Evolutionary conservation across 92 coral and sea anemone species (phyloP), one percentile per base, ranked within the genome.

Genomic region (Palythoa heliodiscus): DNA sequence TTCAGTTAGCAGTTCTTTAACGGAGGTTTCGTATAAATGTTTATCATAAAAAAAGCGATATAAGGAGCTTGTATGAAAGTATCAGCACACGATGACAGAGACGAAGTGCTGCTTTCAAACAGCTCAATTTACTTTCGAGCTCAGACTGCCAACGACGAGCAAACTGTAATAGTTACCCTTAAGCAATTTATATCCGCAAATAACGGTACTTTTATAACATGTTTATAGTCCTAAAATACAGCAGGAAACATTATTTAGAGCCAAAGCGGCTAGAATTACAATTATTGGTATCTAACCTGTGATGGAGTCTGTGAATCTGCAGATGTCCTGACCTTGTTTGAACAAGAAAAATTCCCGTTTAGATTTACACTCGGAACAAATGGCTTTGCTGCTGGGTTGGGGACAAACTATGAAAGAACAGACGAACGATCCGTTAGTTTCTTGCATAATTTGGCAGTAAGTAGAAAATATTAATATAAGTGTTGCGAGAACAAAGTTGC

Each of bases 351-450:
- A 75, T 84, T 91, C 87, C 93, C 92, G 93, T 94, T 94, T 90
- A 93, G 93, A 95, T 94, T 88, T 89, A 91, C 90, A 94, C 89
- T 91, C 88, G 99, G 99, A 88, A 97, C 92, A 87, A 97, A 97
- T 85, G 99, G 99, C 86, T 97, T 95, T 70, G 99, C 99, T 72
- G 99, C 95, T 43, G 99, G 99, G 83, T 97, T 97, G 37, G 99
- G 99, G 63, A 97, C 95, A 90, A 97, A 97, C 97, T 94, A 89
- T 35, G 74, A 73, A 39, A 75, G 9, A 91, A 83, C 71, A 15
- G 77, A 83, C 17, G 52, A 57, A 64, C 25, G 60, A 61, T 84
- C 70, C 2, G 13, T 38, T 38, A 11, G 43, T 58, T 37, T 63
- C 55, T 63, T 40, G 50, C 57, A 22, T 11, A 35, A 53, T n/a